Conservation (phyloP, 2,888 invertebrate genomes). For the Liopterus haemorrhoidalis region DNA sequence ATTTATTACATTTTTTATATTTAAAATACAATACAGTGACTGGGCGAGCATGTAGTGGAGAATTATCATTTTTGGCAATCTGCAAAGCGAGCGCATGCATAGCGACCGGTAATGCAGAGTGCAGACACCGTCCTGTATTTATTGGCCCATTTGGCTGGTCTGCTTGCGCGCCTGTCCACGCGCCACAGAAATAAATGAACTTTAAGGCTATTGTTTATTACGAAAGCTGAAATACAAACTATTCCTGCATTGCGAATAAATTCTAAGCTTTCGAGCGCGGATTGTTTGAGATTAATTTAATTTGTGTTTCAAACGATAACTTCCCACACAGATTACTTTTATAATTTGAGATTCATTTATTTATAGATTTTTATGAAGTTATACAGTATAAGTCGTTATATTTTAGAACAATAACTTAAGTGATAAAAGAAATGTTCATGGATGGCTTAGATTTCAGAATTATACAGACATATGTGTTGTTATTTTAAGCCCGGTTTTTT, state of each 20-base stretch:
- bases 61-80: constrained; percentile 20
- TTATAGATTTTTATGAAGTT: no score
- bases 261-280: neutral
- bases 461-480: no score
- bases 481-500: no score
- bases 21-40: constrained; percentile 19
- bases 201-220: constrained; percentile 2
- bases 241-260: constrained; percentile 1
- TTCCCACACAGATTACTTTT: no score
- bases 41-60: constrained; percentile 7
- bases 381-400: no score
- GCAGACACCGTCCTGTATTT: neutral
- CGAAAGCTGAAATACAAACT: constrained; percentile 1
- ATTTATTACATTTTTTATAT: constrained; percentile 22
- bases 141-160: constrained; percentile 1
- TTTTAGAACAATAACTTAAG: no score
- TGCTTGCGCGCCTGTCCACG: constrained; percentile 1
- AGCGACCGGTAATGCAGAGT: no score
- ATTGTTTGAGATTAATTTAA: no score
- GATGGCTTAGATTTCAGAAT: no score
- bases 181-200: neutral
- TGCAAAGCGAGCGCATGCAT: constrained; percentile 7
- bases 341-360: no score
- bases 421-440: no score
- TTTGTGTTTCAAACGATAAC: no score